Conservation (phyloP, 2,797 vertebrate genomes). For the Hirundo rustica region DNA sequence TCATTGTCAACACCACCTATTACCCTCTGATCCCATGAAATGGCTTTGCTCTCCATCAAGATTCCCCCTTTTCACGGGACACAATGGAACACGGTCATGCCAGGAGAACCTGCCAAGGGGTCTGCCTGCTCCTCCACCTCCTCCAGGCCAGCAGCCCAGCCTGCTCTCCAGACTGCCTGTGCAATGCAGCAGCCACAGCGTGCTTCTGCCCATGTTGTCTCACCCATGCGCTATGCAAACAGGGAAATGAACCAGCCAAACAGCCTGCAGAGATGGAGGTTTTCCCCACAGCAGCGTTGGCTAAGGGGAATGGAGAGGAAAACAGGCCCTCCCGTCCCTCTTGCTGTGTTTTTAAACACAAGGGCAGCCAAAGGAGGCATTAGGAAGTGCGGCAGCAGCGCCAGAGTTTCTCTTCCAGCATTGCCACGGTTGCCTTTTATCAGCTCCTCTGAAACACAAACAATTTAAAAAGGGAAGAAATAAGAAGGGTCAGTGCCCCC, state of each 20-base stretch:
- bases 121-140: not conserved
- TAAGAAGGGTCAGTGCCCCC: not conserved
- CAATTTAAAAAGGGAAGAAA: not conserved
- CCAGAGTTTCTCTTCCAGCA: not conserved
- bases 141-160: not conserved
- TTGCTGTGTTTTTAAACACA: not conserved
- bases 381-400: fast-evolving
- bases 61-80: not conserved
- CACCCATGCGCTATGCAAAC: not conserved
- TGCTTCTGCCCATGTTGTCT: not conserved
- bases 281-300: not conserved
- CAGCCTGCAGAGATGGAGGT: fast-evolving
- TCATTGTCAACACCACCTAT: not conserved
- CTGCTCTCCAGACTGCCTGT: not conserved
- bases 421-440: not conserved
- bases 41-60: not conserved
- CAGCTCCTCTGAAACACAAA: not conserved
- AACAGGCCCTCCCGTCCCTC: not conserved
- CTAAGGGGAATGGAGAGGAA: not conserved
- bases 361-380: not conserved
- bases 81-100: fast-evolving
- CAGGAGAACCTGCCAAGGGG: not conserved
- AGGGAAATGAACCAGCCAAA: not conserved
- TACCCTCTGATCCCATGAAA: not conserved
- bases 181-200: not conserved